phyloP scores from a whole-genome alignment of 2,113 vertebrate species.

The Loxodonta africana region DNA sequence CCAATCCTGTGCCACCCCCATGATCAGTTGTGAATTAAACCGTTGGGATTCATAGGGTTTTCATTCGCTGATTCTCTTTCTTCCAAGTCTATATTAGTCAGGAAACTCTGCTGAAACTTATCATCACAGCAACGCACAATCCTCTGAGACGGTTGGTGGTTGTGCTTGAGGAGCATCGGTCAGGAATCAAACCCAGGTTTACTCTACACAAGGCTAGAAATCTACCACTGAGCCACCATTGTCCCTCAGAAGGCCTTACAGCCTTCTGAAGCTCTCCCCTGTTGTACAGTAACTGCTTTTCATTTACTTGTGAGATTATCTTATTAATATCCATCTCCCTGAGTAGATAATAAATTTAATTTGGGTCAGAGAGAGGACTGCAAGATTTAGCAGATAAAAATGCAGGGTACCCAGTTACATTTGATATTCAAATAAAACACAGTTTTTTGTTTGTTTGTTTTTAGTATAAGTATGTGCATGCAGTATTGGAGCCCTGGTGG shows the following conservation, averaged over 20 bases:
- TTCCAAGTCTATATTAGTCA: background rate
- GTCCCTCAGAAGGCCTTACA: background rate
- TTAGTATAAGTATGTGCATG: background rate
- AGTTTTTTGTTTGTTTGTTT: background rate
- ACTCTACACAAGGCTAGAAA: background rate
- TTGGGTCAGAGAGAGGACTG: background rate
- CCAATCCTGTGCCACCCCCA: background rate
- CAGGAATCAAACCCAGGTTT: background rate
- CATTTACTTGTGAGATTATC: background rate
- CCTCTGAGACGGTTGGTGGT: background rate
- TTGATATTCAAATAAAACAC: constrained; percentile 1
- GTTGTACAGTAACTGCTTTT: background rate
- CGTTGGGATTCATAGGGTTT: background rate
- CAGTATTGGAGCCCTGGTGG: background rate
- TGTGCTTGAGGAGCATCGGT: background rate
- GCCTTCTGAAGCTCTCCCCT: background rate
- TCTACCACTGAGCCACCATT: background rate
- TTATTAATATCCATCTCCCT: background rate
- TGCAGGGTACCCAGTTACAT: background rate
- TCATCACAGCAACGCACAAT: background rate
- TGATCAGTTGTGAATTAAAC: background rate
- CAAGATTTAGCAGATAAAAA: constrained; percentile 6
- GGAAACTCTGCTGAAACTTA: background rate
- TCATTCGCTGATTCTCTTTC: background rate
- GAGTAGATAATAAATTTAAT: background rate